Evolutionary conservation across 2,888 invertebrate species (phyloP), one percentile per base, ranked within the genome.

Genomic region (Laothoe populi): DNA sequence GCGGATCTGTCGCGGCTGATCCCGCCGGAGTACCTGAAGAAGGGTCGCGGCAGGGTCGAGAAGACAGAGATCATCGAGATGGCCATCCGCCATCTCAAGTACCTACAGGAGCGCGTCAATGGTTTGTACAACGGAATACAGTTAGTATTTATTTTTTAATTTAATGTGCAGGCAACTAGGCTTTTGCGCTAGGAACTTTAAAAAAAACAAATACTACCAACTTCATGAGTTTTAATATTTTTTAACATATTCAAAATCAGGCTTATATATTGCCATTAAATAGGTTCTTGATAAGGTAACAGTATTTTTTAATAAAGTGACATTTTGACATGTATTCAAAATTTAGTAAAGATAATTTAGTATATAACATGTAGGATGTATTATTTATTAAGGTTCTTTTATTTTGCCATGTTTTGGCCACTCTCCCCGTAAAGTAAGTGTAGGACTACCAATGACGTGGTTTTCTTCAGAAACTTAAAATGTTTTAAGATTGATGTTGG

Each of bases 1-100:
- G 98, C 98, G 0, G 98, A 99, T 86, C 94, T 99, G 35, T 98
- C 98, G 61, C 95, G 98, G 44, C 95, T 99, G 60, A 98, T 99
- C 67, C 99, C 99, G 0, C 95, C 97, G 0, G 97, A 97, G 77
- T 98, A 98, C 84, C 94, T 98, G 79, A 98, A 98, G 87, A 99
- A 99, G 87, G 98, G 98, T 7, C 95, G 99, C 61, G 99, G 99
- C 16, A 94, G 99, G 46, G 97, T 99, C 58, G 99, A 99, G 86
- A 99, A 99, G 91, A 99, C 99, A 0, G 99, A 99, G 92, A 99
- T 99, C 66, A 98, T 99, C 64, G 99, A 99, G 90, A 98, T 99
- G 98, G 98, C 99, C 46, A 99, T 98, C 68, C 95, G 97, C 63
- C 98, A 99, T 79, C 96, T 99, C 91, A 97, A 98, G 82, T 96